Base-by-base conservation (phyloP, 2,113 vertebrate species). In the Ceuthmochares aereus region DNA sequence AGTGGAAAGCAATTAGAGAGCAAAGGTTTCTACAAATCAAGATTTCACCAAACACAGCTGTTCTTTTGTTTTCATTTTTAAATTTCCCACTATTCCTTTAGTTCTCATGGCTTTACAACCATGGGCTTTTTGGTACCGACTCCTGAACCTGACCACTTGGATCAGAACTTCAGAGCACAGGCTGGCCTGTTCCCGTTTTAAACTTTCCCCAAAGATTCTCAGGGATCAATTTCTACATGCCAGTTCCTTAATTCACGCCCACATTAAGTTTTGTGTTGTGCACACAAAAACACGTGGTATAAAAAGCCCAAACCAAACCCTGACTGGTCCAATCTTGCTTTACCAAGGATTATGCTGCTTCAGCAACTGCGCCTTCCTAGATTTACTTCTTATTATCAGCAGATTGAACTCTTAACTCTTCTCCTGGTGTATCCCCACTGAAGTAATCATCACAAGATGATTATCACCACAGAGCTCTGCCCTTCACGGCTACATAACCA, bases 11-110 rank as follows among this genome's bases (percentile, higher is more conserved):
- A 37, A 43, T 37, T 19, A 37, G 37, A 63, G 36, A 78, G n/a
- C 9, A 49, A 23, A 43, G 2, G 29, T 58, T 15, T 60, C 10
- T 20, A 70, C 19, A 42, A 79, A 52, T 15, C 12, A 49, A 73
- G 70, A 27, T 73, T 81, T 86, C 34, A 8, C 15, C 49, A 66
- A 59, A 13, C 67, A 27, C 7, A 43, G 58, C 21, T 78, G 74
- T 72, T 13, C 49, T 73, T 72, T 63, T 42, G n/a, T 54, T 40
- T 23, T 18, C 23, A 14, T 43, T 4, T 7, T 54, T 47, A 47
- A 55, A 17, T 84, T 95, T 95, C 27, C 79, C 67, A 76, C 55
- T 56, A 9, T 69, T 79, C 37, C 63, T 86, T 83, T 67, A 81
- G 1, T 20, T 42, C 9, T 22, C 4, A 4, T 9, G 30, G 64